Evolutionary conservation across 2,113 vertebrate genomes (phyloP), one percentile per base, ranked within the genome.

Genomic region (Chauna torquata): DNA sequence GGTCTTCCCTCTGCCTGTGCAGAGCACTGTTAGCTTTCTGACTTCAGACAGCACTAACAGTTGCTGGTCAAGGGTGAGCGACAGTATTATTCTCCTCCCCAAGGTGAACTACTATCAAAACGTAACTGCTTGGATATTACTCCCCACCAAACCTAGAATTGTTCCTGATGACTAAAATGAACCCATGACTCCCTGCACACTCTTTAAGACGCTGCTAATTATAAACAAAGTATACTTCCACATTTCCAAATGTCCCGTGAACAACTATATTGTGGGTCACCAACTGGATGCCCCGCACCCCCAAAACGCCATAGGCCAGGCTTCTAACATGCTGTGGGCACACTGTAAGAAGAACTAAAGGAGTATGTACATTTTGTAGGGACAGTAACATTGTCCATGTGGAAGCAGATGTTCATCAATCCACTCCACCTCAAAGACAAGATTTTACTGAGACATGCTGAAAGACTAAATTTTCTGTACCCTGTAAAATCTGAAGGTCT

Each of bases 251-350:
- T 3, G 18, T 57, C 19, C 28, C 30, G 24, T 12, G 2, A 32
- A 4, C 23, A 61, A 36, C 24, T 1, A 1, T 4, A 9, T 1
- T 7, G 24, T 1, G 0, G 9, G 25, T 50, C 68, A 80, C 49
- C 59, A 40, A 2, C 4, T 27, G 27, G 66, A 40, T 6, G 36
- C 17, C 65, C 20, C 3, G 16, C 16, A 20, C 32, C 16, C 40
- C 71, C 54, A 45, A 45, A 40, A 7, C 0, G 1, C 50, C 4
- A 0, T 1, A 24, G 40, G 27, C 44, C 8, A 4, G 47, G 17
- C 36, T 38, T 30, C 30, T 42, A 58, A 18, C 13, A 4, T 2
- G 45, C 24, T 16, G 32, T 2, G 2, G 61, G 13, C 22, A 17
- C 36, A 36, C 24, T 18, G 3, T 11, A 9, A 38, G 54, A 42